Evolutionary conservation across 2,888 invertebrate genomes (phyloP), one percentile per base, ranked within the genome.

Genomic region (Scaptodrosophila latifasciaeformis): DNA sequence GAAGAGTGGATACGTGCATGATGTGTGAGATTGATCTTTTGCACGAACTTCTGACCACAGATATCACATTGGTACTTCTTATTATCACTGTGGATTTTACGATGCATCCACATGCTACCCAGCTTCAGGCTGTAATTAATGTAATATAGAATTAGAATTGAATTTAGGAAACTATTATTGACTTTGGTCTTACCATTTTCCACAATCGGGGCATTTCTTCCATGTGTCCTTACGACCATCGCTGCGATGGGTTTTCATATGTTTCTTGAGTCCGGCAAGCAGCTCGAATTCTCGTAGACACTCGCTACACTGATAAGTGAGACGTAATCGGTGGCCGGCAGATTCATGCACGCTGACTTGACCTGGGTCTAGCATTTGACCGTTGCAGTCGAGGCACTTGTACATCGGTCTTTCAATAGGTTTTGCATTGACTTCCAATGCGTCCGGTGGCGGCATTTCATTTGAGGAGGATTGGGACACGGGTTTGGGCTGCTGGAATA

Each of bases 91-190:
- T 86, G 86, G 48, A 86, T 86, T 70, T 87, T 86, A 6, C 85
- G 81, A 66, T 86, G 86, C 85, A 86, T 85, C 83, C 85, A 86
- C 84, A 86, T 84, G 63, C 86, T 86, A 43, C 86, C 86, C 51
- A 84, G 67, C 56, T 86, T 87, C 49, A 87, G 74, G 64, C 86
- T 86, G 15, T 0, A 54, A 42, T 3, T 37, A 9, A 2, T 2
- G 1, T 1, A 13, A 31, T 53, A 15, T 3, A 15, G 1, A 47
- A 15, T 13, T n/a, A n/a, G n/a, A 30, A 30, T 6, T 17, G 7
- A 7, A 3, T 1, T 10, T 43, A 9, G 3, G 2, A n/a, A n/a
- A n/a, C n/a, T n/a, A n/a, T 34, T 6, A n/a, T 21, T 10, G 2
- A 10, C 12, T 2, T 15, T 6, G 1, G 0, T 45, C 82, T 77